These are phyloP conservation scores for Spea multiplicata DNA, from an alignment of 2,113 vertebrate species.

Conservation along the genomic window DNA sequence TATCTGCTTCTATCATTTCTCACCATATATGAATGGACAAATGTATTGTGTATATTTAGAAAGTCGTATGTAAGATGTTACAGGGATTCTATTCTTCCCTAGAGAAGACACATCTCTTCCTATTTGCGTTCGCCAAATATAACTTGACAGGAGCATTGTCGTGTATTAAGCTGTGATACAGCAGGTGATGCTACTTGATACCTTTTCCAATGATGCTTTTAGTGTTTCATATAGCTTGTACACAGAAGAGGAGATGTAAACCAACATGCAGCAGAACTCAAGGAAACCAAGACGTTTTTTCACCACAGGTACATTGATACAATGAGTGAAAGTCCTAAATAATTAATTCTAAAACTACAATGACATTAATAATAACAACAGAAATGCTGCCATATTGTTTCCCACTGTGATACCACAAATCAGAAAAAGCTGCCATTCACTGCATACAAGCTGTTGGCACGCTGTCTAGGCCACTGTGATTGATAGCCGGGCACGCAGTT, in stretches of 20 bases:
- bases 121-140: slow-evolving; percentile 36
- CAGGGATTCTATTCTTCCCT: slow-evolving; percentile 23
- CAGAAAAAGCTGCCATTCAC: neutral
- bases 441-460: too few species aligned
- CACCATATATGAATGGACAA: slow-evolving; percentile 4
- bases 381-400: neutral
- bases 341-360: neutral
- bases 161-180: slow-evolving; percentile 23
- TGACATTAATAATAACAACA: neutral
- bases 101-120: slow-evolving; percentile 31
- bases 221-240: slow-evolving; percentile 25
- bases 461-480: too few species aligned
- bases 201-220: slow-evolving; percentile 37
- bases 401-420: neutral
- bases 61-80: slow-evolving; percentile 16
- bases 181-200: slow-evolving; percentile 27
- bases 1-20: neutral
- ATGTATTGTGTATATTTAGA: slow-evolving; percentile 18
- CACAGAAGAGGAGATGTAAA: slow-evolving; percentile 29
- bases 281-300: neutral
- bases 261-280: slow-evolving; percentile 11
- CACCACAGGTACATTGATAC: neutral
- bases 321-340: neutral
- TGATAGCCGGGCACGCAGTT: too few species aligned
- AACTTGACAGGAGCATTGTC: slow-evolving; percentile 39